Evolutionary conservation across 2,113 vertebrate genomes (phyloP).

Genomic region (Channa maculata): DNA sequence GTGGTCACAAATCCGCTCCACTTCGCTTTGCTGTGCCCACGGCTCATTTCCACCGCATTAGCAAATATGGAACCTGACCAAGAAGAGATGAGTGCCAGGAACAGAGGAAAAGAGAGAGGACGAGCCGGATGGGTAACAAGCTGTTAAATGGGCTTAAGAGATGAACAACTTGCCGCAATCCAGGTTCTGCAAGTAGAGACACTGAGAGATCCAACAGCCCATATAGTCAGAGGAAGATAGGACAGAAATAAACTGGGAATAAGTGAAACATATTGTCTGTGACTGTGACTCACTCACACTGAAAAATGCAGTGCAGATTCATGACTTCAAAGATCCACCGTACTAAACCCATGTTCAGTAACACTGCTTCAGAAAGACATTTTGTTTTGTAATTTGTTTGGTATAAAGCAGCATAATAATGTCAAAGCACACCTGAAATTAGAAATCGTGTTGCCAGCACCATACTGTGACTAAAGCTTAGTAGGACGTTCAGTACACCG

Average conservation of each 20-base stretch:
- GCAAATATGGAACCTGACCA: slow-evolving; percentile 77
- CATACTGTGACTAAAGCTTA: too few relatives aligned
- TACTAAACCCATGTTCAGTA: too few relatives aligned
- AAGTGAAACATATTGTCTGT: too few relatives aligned
- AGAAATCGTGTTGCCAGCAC: too few relatives aligned
- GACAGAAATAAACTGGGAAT: not conserved
- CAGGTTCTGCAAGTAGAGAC: slow-evolving; percentile 39
- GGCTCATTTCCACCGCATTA: slow-evolving; percentile 80
- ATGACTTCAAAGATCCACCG: too few relatives aligned
- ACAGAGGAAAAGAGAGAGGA: slow-evolving; percentile 43
- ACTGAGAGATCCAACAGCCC: not conserved
- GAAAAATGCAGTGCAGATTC: not conserved
- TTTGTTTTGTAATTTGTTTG: too few relatives aligned
- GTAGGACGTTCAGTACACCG: too few relatives aligned
- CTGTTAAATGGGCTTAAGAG: slow-evolving; percentile 80
- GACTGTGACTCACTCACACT: not conserved
- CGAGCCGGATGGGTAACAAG: slow-evolving; percentile 71
- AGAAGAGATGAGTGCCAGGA: slow-evolving; percentile 63
- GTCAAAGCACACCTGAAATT: too few relatives aligned
- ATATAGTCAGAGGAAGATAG: not conserved
- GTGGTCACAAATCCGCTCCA: slow-evolving; percentile 54
- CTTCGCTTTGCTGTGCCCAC: slow-evolving; percentile 58
- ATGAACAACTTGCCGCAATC: slow-evolving; percentile 64
- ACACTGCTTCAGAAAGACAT: too few relatives aligned
- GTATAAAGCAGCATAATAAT: too few relatives aligned